Percentiles rank a stretch among this genome's conserved stretches.
phyloP scores from a whole-genome alignment of 2,888 invertebrate genomes.

The Calephelis perditalis region DNA sequence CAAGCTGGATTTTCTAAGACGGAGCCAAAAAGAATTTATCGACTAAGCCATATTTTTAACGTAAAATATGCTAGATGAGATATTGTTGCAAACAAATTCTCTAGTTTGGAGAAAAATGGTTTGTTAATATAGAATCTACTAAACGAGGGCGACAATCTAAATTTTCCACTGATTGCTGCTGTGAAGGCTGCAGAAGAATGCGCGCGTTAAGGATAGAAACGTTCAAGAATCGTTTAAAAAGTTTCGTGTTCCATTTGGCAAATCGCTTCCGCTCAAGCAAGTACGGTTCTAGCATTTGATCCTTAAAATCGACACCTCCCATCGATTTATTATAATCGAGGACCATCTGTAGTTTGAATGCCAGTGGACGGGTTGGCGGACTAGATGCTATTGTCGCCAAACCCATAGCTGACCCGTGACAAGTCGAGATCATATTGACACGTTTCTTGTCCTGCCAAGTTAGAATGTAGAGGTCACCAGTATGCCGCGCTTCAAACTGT shows the following conservation, averaged over 20 bases:
- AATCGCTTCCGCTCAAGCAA: neutral
- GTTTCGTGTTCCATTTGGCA: neutral
- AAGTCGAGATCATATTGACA: neutral
- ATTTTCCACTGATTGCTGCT: too few species aligned
- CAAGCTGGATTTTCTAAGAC: too few species aligned
- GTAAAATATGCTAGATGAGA: too few species aligned
- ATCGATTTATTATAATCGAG: neutral
- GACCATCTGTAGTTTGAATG: neutral
- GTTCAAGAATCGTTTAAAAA: neutral
- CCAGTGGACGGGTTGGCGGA: too few species aligned
- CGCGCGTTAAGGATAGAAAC: neutral
- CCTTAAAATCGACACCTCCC: neutral
- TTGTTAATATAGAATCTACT: too few species aligned
- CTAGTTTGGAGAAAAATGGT: too few species aligned
- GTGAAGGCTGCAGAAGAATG: too few species aligned
- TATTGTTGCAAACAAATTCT: too few species aligned
- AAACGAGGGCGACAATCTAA: too few species aligned
- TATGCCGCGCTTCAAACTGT: neutral
- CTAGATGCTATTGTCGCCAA: neutral
- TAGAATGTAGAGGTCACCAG: neutral
- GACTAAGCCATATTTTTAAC: too few species aligned
- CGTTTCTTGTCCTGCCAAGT: neutral
- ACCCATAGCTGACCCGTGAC: neutral
- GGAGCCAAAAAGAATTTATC: too few species aligned
- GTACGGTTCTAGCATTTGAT: neutral